Evolutionary conservation across 2,113 vertebrate species (phyloP).

Genomic region (Fulica atra): DNA sequence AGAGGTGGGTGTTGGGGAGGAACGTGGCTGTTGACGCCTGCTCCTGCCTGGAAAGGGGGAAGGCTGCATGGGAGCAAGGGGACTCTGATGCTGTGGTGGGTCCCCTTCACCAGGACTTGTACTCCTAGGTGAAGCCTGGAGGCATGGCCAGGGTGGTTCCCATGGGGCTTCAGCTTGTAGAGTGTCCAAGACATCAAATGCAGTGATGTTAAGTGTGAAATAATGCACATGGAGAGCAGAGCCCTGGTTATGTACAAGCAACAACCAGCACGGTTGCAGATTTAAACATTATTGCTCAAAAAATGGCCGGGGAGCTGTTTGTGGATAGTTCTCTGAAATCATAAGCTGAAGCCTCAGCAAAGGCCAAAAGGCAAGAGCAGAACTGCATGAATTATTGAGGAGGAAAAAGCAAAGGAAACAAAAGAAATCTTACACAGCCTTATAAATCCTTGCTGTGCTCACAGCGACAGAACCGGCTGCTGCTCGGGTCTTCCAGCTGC

Average conservation of each 20-base stretch:
- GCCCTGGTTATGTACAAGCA: neutral
- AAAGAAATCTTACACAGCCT: neutral
- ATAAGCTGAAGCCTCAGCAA: neutral
- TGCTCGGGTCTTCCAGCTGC: neutral
- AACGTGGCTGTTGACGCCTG: rapidly evolving
- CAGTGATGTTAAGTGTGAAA: neutral
- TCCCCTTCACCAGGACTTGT: rapidly evolving
- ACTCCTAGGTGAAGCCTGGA: neutral
- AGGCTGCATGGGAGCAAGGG: neutral
- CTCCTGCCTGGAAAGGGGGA: neutral
- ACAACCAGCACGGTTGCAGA: neutral
- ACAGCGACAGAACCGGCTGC: rapidly evolving
- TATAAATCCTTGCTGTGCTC: neutral
- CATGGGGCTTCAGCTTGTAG: neutral
- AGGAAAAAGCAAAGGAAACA: neutral
- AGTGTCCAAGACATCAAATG: neutral
- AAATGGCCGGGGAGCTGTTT: neutral
- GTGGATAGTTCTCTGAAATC: neutral
- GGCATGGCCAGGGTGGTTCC: rapidly evolving
- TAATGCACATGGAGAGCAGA: rapidly evolving
- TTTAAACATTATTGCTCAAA: neutral
- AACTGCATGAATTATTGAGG: neutral
- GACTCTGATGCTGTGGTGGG: rapidly evolving
- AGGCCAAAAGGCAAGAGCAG: neutral
- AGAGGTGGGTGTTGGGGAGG: neutral